Evolutionary conservation across 1,140 invertebrate genomes (phyloP), one percentile per base, ranked within the genome.

Genomic region (Epicauta chinensis): DNA sequence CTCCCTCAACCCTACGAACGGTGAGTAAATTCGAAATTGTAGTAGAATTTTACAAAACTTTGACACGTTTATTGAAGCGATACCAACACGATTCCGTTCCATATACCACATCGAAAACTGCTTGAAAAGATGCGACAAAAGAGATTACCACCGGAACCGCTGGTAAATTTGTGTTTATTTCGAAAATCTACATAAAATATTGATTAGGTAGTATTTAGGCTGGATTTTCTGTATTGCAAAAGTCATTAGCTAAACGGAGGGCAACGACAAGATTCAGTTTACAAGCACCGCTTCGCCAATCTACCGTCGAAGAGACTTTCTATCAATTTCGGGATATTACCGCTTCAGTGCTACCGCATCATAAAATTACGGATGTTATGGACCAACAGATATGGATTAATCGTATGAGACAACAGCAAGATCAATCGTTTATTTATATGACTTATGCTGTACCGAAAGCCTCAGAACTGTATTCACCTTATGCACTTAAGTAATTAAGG

Each of bases 401-500:
- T 11, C 66, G 72, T 51, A 67, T 82, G 14, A 69, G 68, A 41
- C 64, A 58, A 1, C 67, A 75, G 48, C 69, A 71, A 2, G 70
- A 77, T 10, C 68, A 75, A 44, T 75, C 75, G 5, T 86, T 84
- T 62, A 73, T 82, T 3, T 86, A 86, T 55, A 77, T 87, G 74
- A 74, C 78, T 23, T 86, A 85, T 61, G 79, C 81, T 37, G 78
- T 84, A 4, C 77, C 80, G 15, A 75, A 76, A 56, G 76, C 79
- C 2, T 86, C 83, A 42, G 78, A 84, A 58, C 77, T 77, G 61
- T 87, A 84, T 45, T 81, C 81, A 1, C 84, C 83, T 3, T 86
- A 86, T 61, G 80, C 73, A 53, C 67, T 83, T 30, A 77, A 73
- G 78, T 80, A 72, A 31, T 17, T 45, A 34, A n/a, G n/a, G n/a